These are phyloP conservation scores for Ernsta delagoae DNA, from an alignment of 2,888 invertebrate genomes.

Conservation along the genomic window DNA sequence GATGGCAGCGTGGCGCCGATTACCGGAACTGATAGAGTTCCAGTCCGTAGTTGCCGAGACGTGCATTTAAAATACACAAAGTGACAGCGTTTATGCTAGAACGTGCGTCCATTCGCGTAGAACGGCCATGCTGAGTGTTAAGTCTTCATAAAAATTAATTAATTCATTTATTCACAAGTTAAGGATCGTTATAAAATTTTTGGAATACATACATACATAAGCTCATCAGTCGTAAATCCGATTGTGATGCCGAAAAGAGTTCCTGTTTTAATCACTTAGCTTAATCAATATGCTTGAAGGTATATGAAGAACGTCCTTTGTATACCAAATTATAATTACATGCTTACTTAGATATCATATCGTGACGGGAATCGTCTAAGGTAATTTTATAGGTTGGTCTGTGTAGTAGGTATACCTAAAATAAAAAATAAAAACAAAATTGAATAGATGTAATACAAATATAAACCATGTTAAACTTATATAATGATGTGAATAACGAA, in stretches of 20 bases:
- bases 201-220: background rate
- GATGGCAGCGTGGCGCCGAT: conserved; percentile 15
- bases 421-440: background rate
- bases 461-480: background rate
- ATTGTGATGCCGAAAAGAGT: conserved; percentile 1
- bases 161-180: background rate
- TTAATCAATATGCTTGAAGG: background rate
- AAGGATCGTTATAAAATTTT: background rate
- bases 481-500: background rate
- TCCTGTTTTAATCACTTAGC: background rate
- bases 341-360: too few relatives aligned
- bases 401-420: too few relatives aligned
- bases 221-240: background rate
- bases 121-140: background rate
- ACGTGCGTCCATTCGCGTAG: conserved; percentile 6
- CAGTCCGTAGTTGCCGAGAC: conserved; percentile 10
- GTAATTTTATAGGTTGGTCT: too few relatives aligned
- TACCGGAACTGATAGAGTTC: conserved; percentile 24
- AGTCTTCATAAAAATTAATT: conserved; percentile 4
- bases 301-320: background rate
- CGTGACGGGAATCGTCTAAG: too few relatives aligned
- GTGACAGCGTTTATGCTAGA: conserved; percentile 17
- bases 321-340: background rate
- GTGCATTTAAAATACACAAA: conserved; percentile 15
- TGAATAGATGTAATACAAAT: background rate